Evolutionary conservation across 2,888 invertebrate genomes (phyloP).

Genomic region (Gastracanthus pulcherrimus): DNA sequence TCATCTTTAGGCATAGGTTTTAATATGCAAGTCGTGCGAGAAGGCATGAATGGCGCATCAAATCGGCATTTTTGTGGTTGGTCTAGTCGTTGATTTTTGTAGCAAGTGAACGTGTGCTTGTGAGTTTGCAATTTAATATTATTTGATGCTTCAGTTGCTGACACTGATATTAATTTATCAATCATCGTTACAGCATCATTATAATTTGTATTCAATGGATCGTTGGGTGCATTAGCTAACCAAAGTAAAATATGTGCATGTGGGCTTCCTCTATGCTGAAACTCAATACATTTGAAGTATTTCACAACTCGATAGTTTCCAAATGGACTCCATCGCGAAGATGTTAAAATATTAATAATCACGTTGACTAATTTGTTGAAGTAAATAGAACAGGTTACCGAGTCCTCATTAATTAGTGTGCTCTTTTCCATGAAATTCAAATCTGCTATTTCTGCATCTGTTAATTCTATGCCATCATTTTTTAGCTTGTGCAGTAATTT

Average conservation of each 20-base stretch:
- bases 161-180: slow-evolving; percentile 21
- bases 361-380: slow-evolving; percentile 72
- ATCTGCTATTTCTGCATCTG: slow-evolving; percentile 20
- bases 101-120: slow-evolving; percentile 67
- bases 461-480: slow-evolving; percentile 24
- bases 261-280: slow-evolving; percentile 74
- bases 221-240: slow-evolving; percentile 70
- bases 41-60: slow-evolving; percentile 63
- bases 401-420: slow-evolving; percentile 63
- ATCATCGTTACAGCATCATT: slow-evolving; percentile 55
- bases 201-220: slow-evolving; percentile 51
- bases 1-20: no score
- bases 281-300: slow-evolving; percentile 72
- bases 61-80: no score
- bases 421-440: slow-evolving; percentile 55
- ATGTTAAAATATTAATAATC: no score
- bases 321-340: no score
- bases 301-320: slow-evolving; percentile 66
- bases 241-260: slow-evolving; percentile 74
- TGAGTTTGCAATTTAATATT: slow-evolving; percentile 62
- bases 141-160: slow-evolving; percentile 57
- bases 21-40: slow-evolving; percentile 47
- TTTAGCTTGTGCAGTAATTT: slow-evolving; percentile 16
- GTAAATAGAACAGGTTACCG: slow-evolving; percentile 70
- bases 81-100: slow-evolving; percentile 61